Percentiles rank a stretch among this genome's conserved stretches.
Conservation (phyloP, 2,113 vertebrate genomes). For the Tragelaphus buxtoni region DNA sequence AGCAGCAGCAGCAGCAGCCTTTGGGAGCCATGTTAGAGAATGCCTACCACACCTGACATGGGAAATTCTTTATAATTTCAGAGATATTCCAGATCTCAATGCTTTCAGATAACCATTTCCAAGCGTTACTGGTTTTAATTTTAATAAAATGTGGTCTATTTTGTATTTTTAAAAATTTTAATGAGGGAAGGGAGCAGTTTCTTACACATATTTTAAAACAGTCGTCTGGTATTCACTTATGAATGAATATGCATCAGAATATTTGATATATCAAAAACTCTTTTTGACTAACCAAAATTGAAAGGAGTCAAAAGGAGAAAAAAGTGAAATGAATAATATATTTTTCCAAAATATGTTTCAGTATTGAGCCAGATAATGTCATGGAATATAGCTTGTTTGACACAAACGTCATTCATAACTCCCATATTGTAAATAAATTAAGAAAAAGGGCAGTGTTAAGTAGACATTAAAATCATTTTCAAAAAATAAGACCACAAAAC, state of each 20-base stretch:
- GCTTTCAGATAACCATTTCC: not conserved
- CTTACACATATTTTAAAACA: not conserved
- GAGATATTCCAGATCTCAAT: not conserved
- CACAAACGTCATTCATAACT: not conserved
- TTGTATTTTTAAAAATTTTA: not conserved
- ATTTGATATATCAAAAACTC: not conserved
- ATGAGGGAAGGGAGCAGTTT: not conserved
- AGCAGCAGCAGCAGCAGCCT: not conserved
- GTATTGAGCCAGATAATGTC: not conserved
- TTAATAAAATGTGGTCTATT: not conserved
- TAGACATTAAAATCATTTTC: not conserved
- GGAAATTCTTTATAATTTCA: not conserved
- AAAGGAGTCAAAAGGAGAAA: not conserved
- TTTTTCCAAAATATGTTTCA: not conserved
- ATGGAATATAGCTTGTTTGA: not conserved
- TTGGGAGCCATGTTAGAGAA: not conserved
- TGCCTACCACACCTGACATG: not conserved
- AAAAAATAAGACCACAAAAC: not conserved
- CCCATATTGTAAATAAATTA: not conserved
- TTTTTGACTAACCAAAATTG: slow-evolving; percentile 4
- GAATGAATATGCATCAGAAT: not conserved
- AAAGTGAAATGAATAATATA: not conserved
- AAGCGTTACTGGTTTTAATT: not conserved
- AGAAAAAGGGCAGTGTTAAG: not conserved
- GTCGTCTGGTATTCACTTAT: not conserved